A percentile compares a stretch with the other conserved stretches of the same genome.
Conservation (phyloP, 2,797 vertebrate species). For the Parauchenoglanis punctatus region DNA sequence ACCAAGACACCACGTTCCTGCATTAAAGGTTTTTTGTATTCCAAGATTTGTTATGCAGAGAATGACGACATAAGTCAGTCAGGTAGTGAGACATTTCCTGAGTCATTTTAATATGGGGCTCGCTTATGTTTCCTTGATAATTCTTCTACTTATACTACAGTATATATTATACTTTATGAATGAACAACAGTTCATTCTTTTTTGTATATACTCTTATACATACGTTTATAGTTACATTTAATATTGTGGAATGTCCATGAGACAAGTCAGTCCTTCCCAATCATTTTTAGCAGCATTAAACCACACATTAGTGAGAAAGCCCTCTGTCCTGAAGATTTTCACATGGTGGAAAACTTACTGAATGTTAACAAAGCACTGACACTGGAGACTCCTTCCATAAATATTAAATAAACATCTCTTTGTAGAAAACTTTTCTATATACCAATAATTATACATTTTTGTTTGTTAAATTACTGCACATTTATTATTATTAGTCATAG, state of each 20-base stretch:
- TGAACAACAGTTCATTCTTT: neutral
- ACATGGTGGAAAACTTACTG: neutral
- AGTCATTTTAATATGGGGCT: neutral
- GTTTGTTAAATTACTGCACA: neutral
- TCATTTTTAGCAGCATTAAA: neutral
- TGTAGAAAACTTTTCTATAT: neutral
- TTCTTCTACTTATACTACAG: neutral
- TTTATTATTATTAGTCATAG: neutral
- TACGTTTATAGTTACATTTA: neutral
- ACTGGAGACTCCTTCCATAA: neutral
- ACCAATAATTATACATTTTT: neutral
- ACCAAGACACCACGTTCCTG: constrained; percentile 71
- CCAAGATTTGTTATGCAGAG: neutral
- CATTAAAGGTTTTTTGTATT: neutral
- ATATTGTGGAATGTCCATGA: neutral
- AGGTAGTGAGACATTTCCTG: neutral
- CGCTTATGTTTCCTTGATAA: neutral
- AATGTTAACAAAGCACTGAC: neutral
- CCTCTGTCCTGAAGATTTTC: neutral
- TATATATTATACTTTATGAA: neutral
- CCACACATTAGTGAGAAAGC: neutral
- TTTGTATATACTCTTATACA: neutral
- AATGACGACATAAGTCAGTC: neutral
- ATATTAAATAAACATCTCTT: neutral
- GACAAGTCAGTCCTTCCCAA: neutral